phyloP scores from a whole-genome alignment of 2,113 vertebrate genomes.

The Apeltes quadracus region DNA sequence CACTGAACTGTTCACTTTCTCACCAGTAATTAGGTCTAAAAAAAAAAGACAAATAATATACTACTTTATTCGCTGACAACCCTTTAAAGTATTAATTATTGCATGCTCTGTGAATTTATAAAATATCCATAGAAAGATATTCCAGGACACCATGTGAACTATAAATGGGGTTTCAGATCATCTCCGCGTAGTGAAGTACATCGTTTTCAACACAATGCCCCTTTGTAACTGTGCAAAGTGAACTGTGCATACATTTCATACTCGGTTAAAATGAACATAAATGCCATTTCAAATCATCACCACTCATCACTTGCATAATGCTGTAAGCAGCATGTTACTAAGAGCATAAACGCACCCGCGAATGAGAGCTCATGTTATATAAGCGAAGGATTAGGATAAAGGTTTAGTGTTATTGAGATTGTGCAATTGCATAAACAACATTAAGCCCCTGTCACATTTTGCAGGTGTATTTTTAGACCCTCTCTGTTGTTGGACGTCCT shows the following conservation, averaged over 20 bases:
- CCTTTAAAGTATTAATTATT: not conserved
- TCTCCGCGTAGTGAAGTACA: slow-evolving; percentile 11
- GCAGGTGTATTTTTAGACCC: slow-evolving; percentile 65
- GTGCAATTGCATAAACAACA: slow-evolving; percentile 69
- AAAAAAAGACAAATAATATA: not conserved
- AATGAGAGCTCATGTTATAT: slow-evolving; percentile 61
- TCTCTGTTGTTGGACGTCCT: slow-evolving; percentile 17
- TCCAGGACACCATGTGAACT: not conserved
- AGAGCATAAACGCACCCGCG: slow-evolving; percentile 32
- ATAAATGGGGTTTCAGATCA: slow-evolving; percentile 7
- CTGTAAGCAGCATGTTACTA: slow-evolving; percentile 58
- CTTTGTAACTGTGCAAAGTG: not conserved
- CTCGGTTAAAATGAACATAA: slow-evolving; percentile 51
- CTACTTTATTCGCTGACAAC: not conserved
- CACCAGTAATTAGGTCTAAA: not conserved
- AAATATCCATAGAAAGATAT: not conserved
- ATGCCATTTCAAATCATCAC: slow-evolving; percentile 44
- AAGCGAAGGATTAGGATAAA: slow-evolving; percentile 66
- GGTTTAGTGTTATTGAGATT: slow-evolving; percentile 62
- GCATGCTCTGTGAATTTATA: slow-evolving; percentile 8
- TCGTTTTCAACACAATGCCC: not conserved
- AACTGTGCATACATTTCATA: slow-evolving; percentile 14
- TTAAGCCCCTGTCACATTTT: slow-evolving; percentile 61
- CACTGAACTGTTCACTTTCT: not conserved
- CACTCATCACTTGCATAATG: slow-evolving; percentile 63